Evolutionary conservation across 2,113 vertebrate genomes (phyloP).

Genomic region (Zapus hudsonius): DNA sequence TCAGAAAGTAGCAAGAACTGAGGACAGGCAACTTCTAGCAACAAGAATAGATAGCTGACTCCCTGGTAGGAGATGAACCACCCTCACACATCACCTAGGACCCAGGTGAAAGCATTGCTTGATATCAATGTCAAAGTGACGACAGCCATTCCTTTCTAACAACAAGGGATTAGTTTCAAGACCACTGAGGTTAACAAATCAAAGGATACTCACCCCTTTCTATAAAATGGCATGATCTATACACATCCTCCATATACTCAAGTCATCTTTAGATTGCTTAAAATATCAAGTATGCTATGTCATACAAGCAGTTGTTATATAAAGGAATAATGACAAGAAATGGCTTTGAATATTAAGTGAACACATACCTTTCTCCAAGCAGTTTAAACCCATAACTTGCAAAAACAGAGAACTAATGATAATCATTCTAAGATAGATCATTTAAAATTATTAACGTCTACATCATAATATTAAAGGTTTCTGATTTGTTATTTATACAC

Average conservation of each 20-base stretch:
- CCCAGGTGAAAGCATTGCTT: too few relatives aligned
- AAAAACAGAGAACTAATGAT: not conserved
- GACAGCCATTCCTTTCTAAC: not conserved
- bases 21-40: too few relatives aligned
- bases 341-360: not conserved
- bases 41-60: too few relatives aligned
- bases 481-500: not conserved
- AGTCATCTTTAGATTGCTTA: not conserved
- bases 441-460: conserved; percentile 15
- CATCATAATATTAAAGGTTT: not conserved
- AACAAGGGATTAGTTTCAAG: not conserved
- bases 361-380: not conserved
- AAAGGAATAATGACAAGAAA: not conserved
- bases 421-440: not conserved
- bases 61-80: too few relatives aligned
- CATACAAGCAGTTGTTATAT: not conserved
- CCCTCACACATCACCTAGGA: too few relatives aligned
- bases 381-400: not conserved
- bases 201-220: not conserved
- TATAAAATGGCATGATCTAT: not conserved
- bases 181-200: not conserved
- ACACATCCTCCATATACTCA: not conserved
- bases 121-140: not conserved
- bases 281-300: not conserved
- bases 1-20: too few relatives aligned